phyloP scores from a whole-genome alignment of 2,888 invertebrate species.

The Andricus curvator region DNA sequence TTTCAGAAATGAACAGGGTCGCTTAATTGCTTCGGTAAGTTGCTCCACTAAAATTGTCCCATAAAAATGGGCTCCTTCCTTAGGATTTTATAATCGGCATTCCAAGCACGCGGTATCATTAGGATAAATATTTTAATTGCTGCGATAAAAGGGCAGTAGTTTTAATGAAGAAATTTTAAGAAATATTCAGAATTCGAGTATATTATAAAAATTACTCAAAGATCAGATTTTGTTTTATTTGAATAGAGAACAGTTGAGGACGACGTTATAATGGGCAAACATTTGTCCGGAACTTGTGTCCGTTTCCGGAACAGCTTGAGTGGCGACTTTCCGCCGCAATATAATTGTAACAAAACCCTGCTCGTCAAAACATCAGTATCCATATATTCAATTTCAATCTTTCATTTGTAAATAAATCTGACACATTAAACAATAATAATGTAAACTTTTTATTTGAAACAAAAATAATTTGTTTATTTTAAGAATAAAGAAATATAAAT shows the following conservation, averaged over 20 bases:
- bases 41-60: conserved; percentile 62
- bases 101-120: conserved; percentile 32
- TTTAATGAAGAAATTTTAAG: conserved; percentile 5
- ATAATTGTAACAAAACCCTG: conserved; percentile 53
- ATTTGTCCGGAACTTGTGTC: conserved; percentile 67
- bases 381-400: not conserved
- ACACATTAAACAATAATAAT: not conserved
- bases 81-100: conserved; percentile 34
- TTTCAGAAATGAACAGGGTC: conserved; percentile 68
- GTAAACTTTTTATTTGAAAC: not conserved
- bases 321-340: conserved; percentile 52
- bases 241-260: conserved; percentile 42
- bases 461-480: no score
- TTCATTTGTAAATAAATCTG: conserved; percentile 1
- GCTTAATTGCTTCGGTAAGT: conserved; percentile 67
- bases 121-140: conserved; percentile 32
- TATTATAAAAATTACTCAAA: no score
- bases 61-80: conserved; percentile 43
- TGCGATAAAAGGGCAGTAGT: not conserved
- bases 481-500: not conserved
- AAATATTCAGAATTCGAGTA: not conserved
- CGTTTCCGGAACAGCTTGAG: conserved; percentile 68
- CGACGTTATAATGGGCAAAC: conserved; percentile 66
- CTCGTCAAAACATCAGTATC: conserved; percentile 1
- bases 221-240: conserved; percentile 5